Evolutionary conservation across 2,797 vertebrate genomes (phyloP), one percentile per base, ranked within the genome.

Genomic region (Macrochelys suwanniensis): DNA sequence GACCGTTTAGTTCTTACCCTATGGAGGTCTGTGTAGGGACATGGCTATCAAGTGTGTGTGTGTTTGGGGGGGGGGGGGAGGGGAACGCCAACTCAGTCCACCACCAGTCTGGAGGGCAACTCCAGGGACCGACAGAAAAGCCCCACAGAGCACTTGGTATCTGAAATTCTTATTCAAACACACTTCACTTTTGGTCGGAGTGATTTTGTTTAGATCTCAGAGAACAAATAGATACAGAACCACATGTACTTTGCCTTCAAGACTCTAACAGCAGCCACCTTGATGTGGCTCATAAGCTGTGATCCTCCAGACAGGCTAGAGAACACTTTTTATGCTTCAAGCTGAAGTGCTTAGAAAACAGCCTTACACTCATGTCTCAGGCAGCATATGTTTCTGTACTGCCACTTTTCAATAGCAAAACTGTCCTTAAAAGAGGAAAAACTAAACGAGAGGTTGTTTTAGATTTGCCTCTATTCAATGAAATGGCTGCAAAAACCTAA

Each of bases 401-500:
- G 76, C 6, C 31, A 37, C 88, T 89, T 87, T 23, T 89, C 5
- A 85, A 0, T 45, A 5, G 21, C 49, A 7, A 92, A 85, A 7
- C 16, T 56, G 15, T 71, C 19, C 0, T 2, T 9, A 68, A 45
- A 90, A 91, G 11, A 93, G 9, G 53, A 87, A 91, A 49, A 5
- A 91, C 91, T 89, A 31, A 59, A 59, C 61, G n/a, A n/a, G 61
- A 65, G 33, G 33, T n/a, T 65, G 31, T 59, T 65, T n/a, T n/a
- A 59, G 17, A 17, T 65, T 65, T 65, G 17, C 8, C 61, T 65
- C 33, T 19, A n/a, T 65, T 65, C 61, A 65, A 33, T n/a, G n/a
- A n/a, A 65, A 65, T 92, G 94, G 90, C 90, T 93, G 74, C 91
- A 82, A 92, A 95, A 59, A 92, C 47, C 5, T 65, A 59, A 95